A percentile compares a stretch with the other conserved stretches of the same genome.
Evolutionary conservation across 2,113 vertebrate genomes (phyloP).

Genomic region (Elgaria multicarinata): DNA sequence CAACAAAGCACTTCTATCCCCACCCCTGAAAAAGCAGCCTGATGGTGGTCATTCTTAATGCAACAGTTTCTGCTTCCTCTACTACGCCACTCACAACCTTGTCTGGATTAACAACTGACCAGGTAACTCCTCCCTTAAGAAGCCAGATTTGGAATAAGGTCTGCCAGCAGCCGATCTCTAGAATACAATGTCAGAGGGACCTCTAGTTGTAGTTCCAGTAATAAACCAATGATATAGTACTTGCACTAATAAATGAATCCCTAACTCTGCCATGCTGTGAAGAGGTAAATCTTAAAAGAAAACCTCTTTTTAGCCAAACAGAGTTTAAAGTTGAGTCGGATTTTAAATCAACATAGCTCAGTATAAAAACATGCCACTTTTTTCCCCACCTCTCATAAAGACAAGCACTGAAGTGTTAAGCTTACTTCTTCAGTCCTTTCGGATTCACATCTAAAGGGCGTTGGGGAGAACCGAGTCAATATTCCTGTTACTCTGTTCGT

Average conservation of each 20-base stretch:
- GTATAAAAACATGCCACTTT: constrained; percentile 11
- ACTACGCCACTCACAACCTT: not conserved
- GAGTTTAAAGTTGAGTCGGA: constrained; percentile 25
- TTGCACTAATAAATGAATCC: not conserved
- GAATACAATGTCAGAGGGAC: not conserved
- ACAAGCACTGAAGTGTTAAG: constrained; percentile 33
- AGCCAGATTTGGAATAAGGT: not conserved
- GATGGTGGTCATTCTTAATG: too few relatives aligned
- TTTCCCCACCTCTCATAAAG: not conserved
- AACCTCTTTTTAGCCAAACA: not conserved
- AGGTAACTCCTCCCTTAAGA: not conserved
- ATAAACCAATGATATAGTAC: not conserved
- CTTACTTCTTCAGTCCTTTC: constrained; percentile 17
- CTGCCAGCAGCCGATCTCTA: not conserved
- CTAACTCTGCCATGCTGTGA: not conserved
- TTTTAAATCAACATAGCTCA: constrained; percentile 27
- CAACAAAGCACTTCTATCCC: not conserved
- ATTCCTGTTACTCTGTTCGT: constrained; percentile 56
- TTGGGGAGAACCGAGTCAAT: constrained; percentile 48
- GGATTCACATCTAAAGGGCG: constrained; percentile 25
- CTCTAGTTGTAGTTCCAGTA: not conserved
- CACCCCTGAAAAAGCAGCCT: not conserved
- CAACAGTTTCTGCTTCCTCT: not conserved
- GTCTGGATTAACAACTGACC: not conserved
- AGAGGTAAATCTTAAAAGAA: not conserved